Evolutionary conservation across 2,113 vertebrate species (phyloP).

Genomic region (Enhydra lutris): DNA sequence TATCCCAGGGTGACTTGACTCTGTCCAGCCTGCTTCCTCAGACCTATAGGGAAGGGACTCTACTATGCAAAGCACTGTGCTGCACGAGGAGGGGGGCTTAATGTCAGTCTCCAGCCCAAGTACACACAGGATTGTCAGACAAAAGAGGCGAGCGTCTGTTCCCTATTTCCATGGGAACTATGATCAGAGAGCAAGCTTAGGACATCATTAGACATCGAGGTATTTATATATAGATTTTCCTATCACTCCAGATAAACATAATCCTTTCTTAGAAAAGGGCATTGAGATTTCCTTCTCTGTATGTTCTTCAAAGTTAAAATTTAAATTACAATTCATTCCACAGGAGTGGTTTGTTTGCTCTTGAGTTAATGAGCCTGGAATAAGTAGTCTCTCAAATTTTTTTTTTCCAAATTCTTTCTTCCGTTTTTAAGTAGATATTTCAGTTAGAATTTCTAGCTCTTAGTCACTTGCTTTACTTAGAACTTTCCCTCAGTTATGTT

Average conservation of each 20-base stretch:
- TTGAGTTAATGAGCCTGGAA: conserved; percentile 46
- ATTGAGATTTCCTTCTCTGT: background rate
- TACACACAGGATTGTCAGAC: background rate
- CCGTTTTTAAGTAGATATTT: conserved; percentile 54
- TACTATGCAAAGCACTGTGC: background rate
- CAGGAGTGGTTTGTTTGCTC: conserved; percentile 34
- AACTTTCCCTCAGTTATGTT: conserved; percentile 56
- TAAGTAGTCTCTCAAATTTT: conserved; percentile 46
- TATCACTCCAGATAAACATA: background rate
- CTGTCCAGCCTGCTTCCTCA: background rate
- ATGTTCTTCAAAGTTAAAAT: conserved; percentile 6
- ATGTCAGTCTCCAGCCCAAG: background rate
- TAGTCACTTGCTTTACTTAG: conserved; percentile 63
- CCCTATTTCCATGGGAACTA: background rate
- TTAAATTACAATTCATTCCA: conserved; percentile 1
- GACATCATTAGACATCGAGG: background rate
- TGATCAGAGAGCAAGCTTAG: background rate
- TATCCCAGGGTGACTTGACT: background rate
- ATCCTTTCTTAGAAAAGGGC: conserved; percentile 21
- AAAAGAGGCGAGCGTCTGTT: background rate
- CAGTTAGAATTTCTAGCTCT: conserved; percentile 53
- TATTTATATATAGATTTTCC: background rate
- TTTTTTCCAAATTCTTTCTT: conserved; percentile 39
- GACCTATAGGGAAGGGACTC: background rate
- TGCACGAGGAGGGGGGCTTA: background rate